These are phyloP conservation scores for Linnaemya tessellans DNA, from an alignment of 2,888 invertebrate species.

Conservation along the genomic window DNA sequence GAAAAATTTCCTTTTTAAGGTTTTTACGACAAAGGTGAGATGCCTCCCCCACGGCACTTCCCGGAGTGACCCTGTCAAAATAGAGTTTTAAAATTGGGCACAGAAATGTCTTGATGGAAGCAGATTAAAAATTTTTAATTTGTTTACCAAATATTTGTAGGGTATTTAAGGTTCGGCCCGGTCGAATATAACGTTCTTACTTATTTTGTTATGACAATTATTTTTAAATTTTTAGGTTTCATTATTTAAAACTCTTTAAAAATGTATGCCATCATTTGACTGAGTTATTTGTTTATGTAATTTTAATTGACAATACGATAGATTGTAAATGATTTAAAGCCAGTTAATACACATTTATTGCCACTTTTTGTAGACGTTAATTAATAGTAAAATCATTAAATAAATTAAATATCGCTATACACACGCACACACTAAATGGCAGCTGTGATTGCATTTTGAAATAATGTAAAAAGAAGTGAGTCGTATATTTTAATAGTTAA, in stretches of 20 bases:
- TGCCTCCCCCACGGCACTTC: too few species aligned
- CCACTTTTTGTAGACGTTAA: not conserved
- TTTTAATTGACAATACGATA: slow-evolving; percentile 3
- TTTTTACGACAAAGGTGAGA: too few species aligned
- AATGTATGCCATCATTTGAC: not conserved
- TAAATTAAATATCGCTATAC: not conserved
- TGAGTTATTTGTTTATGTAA: not conserved
- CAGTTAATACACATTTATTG: not conserved
- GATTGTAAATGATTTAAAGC: not conserved
- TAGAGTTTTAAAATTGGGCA: too few species aligned
- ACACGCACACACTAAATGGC: not conserved
- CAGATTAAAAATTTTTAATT: too few species aligned
- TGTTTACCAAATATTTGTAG: too few species aligned
- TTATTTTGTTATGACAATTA: too few species aligned
- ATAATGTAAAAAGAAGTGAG: not conserved
- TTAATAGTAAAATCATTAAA: slow-evolving; percentile 12
- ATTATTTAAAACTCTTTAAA: not conserved
- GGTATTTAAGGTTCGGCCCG: too few species aligned
- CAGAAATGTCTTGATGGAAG: too few species aligned
- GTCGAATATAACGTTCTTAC: too few species aligned
- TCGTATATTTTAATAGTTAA: not conserved
- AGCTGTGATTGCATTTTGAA: not conserved
- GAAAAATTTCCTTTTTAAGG: too few species aligned
- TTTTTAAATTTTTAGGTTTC: too few species aligned
- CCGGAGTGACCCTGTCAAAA: too few species aligned